Evolutionary conservation across 2,888 invertebrate species (phyloP).

Genomic region (Timandra comae): DNA sequence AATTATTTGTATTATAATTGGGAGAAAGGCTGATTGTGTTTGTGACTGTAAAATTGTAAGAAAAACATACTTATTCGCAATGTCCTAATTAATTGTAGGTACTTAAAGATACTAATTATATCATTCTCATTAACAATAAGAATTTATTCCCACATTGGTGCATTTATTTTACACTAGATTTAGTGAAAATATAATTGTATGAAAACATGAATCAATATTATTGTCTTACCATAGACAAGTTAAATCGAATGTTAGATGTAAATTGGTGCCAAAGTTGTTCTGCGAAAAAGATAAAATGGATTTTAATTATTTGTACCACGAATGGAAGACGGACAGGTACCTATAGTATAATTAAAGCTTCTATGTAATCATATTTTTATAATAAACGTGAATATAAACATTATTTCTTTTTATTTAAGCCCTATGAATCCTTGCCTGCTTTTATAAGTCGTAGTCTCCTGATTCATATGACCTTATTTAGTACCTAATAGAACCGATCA

Average conservation of each 20-base stretch:
- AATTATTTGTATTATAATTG: constrained; percentile 13
- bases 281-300: constrained; percentile 9
- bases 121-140: constrained; percentile 21
- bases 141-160: constrained; percentile 41
- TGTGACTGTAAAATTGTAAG: constrained; percentile 23
- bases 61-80: constrained; percentile 20
- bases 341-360: constrained; percentile 24
- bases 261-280: constrained; percentile 65
- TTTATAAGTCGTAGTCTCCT: too few species aligned
- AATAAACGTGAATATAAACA: constrained; percentile 30
- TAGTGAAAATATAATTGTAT: constrained; percentile 7
- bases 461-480: too few species aligned
- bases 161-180: constrained; percentile 40
- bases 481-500: too few species aligned
- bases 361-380: constrained; percentile 49
- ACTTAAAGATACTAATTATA: constrained; percentile 39
- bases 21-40: constrained; percentile 33
- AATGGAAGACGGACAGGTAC: constrained; percentile 19
- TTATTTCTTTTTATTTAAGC: constrained; percentile 15
- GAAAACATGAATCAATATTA: constrained; percentile 12
- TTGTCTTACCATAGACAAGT: constrained; percentile 11
- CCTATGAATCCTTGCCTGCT: too few species aligned
- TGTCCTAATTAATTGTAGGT: constrained; percentile 25
- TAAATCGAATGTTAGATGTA: constrained; percentile 30
- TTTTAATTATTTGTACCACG: constrained; percentile 5